Conservation (phyloP, 2,113 vertebrate species). For the Bombycilla garrulus region DNA sequence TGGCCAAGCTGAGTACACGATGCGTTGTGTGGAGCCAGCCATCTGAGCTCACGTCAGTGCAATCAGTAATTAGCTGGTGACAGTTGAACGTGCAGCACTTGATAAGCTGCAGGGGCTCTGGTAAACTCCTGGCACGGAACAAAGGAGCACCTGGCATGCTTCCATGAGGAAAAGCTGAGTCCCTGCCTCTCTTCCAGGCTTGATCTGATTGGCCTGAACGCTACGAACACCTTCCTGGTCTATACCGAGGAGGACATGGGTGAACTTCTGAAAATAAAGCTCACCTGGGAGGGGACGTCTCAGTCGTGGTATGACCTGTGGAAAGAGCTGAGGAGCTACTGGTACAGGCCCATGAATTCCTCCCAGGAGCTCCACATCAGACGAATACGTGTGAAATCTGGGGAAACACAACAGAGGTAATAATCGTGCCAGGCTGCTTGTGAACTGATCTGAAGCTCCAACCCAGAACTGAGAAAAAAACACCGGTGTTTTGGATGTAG, state of each 20-base stretch:
- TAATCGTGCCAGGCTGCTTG: rapidly evolving
- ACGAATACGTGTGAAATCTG: slow-evolving; percentile 90
- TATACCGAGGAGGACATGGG: slow-evolving; percentile 94
- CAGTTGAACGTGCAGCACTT: neutral
- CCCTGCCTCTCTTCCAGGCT: slow-evolving; percentile 56
- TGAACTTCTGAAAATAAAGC: slow-evolving; percentile 85
- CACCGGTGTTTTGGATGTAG: neutral
- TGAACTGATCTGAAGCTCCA: neutral
- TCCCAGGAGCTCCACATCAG: slow-evolving; percentile 79
- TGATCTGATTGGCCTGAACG: slow-evolving; percentile 80
- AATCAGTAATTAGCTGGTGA: neutral
- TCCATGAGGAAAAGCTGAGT: neutral
- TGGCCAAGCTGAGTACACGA: neutral
- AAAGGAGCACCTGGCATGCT: neutral
- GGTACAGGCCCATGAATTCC: slow-evolving; percentile 22
- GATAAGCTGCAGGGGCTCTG: neutral
- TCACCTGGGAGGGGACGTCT: slow-evolving; percentile 84
- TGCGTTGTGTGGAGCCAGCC: neutral
- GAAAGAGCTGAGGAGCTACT: slow-evolving; percentile 75
- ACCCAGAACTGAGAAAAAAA: neutral
- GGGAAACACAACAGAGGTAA: slow-evolving; percentile 93
- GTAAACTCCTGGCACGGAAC: neutral
- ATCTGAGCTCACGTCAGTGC: neutral
- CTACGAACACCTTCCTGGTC: slow-evolving; percentile 93
- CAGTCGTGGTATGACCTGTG: slow-evolving; percentile 81